Percentiles rank a stretch among this genome's conserved stretches.
Conservation (phyloP, 2,113 vertebrate genomes). For the Phyllostomus discolor region DNA sequence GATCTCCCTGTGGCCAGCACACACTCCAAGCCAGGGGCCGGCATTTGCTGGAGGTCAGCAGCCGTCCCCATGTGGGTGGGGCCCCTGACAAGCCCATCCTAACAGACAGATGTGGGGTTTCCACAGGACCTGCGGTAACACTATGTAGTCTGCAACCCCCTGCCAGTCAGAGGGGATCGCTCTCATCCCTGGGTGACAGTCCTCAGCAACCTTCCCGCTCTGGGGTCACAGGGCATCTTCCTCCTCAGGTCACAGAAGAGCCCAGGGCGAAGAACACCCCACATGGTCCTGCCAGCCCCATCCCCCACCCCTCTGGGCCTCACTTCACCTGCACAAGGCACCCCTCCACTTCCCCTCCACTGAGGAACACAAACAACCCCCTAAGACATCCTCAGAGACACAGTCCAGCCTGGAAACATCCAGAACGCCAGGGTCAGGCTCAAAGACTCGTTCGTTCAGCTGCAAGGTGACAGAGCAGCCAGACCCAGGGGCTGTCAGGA, state of each 20-base stretch:
- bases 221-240: background rate
- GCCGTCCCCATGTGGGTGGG: background rate
- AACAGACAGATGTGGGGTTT: background rate
- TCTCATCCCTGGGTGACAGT: background rate
- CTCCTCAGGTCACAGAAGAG: background rate
- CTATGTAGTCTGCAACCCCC: accelerated
- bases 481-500: background rate
- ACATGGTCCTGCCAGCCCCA: too few species aligned
- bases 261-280: too few species aligned
- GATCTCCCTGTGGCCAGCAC: slow-evolving; percentile 39
- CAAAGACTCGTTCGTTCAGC: background rate
- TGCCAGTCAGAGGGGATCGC: background rate
- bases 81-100: background rate
- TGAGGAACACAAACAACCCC: background rate
- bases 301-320: background rate
- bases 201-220: background rate
- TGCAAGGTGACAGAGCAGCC: accelerated
- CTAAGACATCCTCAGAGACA: background rate
- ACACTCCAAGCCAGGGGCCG: background rate
- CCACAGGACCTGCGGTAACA: accelerated
- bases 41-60: slow-evolving; percentile 63
- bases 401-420: background rate
- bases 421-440: background rate
- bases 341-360: background rate
- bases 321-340: background rate